Base-by-base conservation (phyloP, 2,113 vertebrate species). In the Electrona antarctica region DNA sequence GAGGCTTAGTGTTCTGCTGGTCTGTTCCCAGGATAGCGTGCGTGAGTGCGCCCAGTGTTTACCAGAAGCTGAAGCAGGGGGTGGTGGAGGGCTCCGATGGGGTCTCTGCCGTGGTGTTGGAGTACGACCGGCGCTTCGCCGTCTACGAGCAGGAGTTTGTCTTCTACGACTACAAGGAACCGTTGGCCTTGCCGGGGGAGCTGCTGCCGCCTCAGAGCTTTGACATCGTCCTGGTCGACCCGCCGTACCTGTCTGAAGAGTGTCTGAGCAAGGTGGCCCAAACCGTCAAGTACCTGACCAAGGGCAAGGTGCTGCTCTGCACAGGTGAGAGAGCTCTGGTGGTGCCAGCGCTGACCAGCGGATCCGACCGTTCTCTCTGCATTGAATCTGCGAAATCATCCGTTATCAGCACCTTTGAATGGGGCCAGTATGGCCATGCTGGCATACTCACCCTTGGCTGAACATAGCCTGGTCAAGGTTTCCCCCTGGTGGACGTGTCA, bases 91-190 rank as follows among this genome's bases (percentile, higher is more conserved):
- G 80, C 0, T 82, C 85, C 0, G 77, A 70, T 0, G 33, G 48
- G 2, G 81, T 94, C 45, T 93, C 94, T 0, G 84, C 89, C 0
- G 85, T 84, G 41, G 79, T 99, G 70, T 83, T 99, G 73, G 98
- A 99, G 82, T 98, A 94, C 0, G 98, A 99, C 91, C 93, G 67
- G 47, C 94, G 98, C 71, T 99, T 99, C 74, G 83, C 94, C 64
- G 10, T 93, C 0, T 97, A 97, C 1, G 95, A 95, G n/a, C 91
- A 96, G 0, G 96, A 98, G 52, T 99, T 97, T 73, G 4, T 96
- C 74, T 98, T 95, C 92, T 99, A 98, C 64, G 95, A 99, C 84
- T 99, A 98, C 87, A 95, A 93, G 47, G 73, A 93, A n/a, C 96
- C 98, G 9, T 84, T 98, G 84, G 86, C 92, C 7, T 84, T 98